These are phyloP conservation scores for Kryptolebias ocellatus DNA, from an alignment of 2,797 vertebrate genomes.

Conservation along the genomic window DNA sequence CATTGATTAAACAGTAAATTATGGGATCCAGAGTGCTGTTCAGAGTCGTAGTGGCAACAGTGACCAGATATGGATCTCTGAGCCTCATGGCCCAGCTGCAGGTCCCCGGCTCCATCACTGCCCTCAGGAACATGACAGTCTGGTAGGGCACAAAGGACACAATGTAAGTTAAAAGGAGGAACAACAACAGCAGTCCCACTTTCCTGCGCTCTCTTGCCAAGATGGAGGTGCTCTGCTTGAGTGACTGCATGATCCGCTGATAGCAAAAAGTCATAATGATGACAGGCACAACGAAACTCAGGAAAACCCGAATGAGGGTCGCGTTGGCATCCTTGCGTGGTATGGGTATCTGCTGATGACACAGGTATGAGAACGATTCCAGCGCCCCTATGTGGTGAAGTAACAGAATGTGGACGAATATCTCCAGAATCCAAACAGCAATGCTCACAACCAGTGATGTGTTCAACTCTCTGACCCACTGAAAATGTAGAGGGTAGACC, in stretches of 20 bases:
- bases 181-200: constrained; percentile 52
- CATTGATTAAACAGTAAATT: constrained; percentile 66
- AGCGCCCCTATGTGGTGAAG: constrained; percentile 55
- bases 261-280: constrained; percentile 66
- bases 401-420: constrained; percentile 40
- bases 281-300: constrained; percentile 59
- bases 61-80: constrained; percentile 55
- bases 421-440: constrained; percentile 55
- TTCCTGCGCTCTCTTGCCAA: constrained; percentile 49
- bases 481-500: constrained; percentile 62
- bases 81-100: constrained; percentile 34
- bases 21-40: constrained; percentile 70
- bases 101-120: constrained; percentile 34
- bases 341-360: constrained; percentile 33
- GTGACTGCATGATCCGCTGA: constrained; percentile 50
- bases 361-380: constrained; percentile 17
- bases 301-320: constrained; percentile 14
- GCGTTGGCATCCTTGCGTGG: fast-evolving
- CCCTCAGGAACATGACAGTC: constrained; percentile 63
- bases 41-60: constrained; percentile 61
- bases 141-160: constrained; percentile 66
- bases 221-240: constrained; percentile 49
- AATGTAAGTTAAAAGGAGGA: constrained; percentile 61
- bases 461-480: constrained; percentile 42
- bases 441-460: constrained; percentile 42